Base-by-base conservation (phyloP, 2,888 invertebrate species). In the Omphaloscelis lunosa region DNA sequence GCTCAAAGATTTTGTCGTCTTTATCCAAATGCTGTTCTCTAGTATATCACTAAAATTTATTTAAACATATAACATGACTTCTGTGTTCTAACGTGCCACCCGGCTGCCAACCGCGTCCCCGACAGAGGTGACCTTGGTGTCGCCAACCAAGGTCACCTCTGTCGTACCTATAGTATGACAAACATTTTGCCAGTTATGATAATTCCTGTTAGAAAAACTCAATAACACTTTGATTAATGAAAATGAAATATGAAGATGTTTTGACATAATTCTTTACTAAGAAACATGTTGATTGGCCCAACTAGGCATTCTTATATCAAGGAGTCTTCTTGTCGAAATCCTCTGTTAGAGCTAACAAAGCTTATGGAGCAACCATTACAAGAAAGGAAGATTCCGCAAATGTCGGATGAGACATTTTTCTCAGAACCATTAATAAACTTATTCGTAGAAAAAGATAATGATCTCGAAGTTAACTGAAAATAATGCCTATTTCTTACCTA, bases 361-460 rank as follows among this genome's bases (percentile, higher is more conserved):
- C 51, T 41, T 41, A 1, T 12, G 0, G 62, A 15, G 12, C 15
- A 48, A 23, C 5, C n/a, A 51, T 51, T 63, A 48, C 48, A 53
- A 29, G 29, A 80, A 77, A 51, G 0, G 39, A 51, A 58, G 15
- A 41, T 45, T 77, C 27, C 2, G 39, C 48, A 48, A 58, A 63
- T 34, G n/a, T 53, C 23, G n/a, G 2, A 48, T 34, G 61, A 41
- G n/a, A 59, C 45, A 29, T 41, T 41, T 61, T 81, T 66, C 61
- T 20, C 5, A 15, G 53, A 67, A 67, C 48, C n/a, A 29, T 45
- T 27, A 45, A 66, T 56, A 45, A 45, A 20, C 17, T 48, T 39
- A n/a, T 66, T 81, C 39, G n/a, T 62, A 27, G 39, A 17, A 61
- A 17, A 15, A 29, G 5, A 27, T 39, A 53, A 56, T 39, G 27